Evolutionary conservation across 2,888 invertebrate genomes (phyloP), one percentile per base, ranked within the genome.

Genomic region (Choristoneura rosaceana): DNA sequence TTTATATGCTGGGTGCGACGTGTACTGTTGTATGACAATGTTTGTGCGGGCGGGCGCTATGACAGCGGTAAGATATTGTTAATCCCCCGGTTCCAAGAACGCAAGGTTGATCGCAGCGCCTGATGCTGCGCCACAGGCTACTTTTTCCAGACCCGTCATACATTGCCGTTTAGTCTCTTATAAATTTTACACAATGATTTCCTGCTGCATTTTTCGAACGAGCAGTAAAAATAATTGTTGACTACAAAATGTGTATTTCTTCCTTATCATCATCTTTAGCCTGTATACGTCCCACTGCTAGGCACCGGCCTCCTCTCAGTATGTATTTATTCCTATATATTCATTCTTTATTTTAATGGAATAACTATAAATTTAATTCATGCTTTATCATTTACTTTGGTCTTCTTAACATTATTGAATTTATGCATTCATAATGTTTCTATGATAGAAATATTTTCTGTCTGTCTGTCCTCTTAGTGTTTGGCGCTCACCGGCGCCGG

Each of bases 401-500:
- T 14, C 25, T 55, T 4, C 17, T 52, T 52, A 12, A 3, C 17
- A 8, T 25, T 25, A 12, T 25, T 25, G 3, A 12, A 25, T 55
- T 10, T 9, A 12, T 12, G n/a, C 59, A 41, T 64, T 58, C 47
- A 5, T 4, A 41, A 50, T 63, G 50, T 17, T 64, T 9, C 10
- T 4, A 34, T 38, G 45, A 55, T 61, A 62, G 12, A 70, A 62
- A 65, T 41, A 50, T 63, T 45, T 25, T 15, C 38, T 34, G 43
- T 64, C 64, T 60, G 68, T 63, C 59, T 59, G 68, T 62, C 55
- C 41, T 34, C 59, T 79, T 78, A 86, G 82, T 83, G 82, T 85
- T 81, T 82, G 82, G 78, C 81, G 83, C 81, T 78, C 80, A 82
- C 73, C 80, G 83, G 90, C 90, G 92, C 89, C 89, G 82, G 85